Evolutionary conservation across 2,113 vertebrate genomes (phyloP).

Genomic region (Ardeotis arabs): DNA sequence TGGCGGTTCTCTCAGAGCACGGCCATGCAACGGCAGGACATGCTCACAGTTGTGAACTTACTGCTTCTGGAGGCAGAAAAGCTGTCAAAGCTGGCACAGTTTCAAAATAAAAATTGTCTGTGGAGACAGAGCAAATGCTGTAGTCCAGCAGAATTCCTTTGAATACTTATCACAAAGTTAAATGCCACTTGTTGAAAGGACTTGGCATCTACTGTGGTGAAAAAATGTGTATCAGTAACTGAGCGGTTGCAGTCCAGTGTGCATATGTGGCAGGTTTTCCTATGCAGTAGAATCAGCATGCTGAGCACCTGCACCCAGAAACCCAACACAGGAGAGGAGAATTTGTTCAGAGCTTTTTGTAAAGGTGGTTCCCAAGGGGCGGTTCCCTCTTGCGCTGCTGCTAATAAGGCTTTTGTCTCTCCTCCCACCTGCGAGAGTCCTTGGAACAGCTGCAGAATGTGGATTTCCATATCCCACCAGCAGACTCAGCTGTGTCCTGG

Average conservation of each 20-base stretch:
- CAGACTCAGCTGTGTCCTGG: constrained; percentile 7
- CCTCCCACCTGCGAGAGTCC: background rate
- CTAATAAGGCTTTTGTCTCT: background rate
- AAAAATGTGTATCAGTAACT: no score
- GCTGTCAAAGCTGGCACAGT: background rate
- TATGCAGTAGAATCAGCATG: accelerated
- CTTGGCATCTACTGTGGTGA: background rate
- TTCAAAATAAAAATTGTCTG: background rate
- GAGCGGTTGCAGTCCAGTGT: accelerated
- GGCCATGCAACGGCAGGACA: background rate
- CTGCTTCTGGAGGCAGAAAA: background rate
- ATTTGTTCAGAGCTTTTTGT: background rate
- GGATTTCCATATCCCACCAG: background rate
- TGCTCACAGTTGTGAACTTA: accelerated
- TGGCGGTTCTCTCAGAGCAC: background rate
- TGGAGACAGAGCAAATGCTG: background rate
- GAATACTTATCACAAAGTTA: background rate
- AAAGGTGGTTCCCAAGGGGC: background rate
- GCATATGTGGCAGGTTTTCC: accelerated
- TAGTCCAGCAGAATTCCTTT: background rate
- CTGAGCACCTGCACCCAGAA: background rate
- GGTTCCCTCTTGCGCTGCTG: background rate
- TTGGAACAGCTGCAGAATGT: constrained; percentile 6
- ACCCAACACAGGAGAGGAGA: background rate
- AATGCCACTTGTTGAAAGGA: background rate